Conservation (phyloP, 2,888 invertebrate species). For the Actias luna region DNA sequence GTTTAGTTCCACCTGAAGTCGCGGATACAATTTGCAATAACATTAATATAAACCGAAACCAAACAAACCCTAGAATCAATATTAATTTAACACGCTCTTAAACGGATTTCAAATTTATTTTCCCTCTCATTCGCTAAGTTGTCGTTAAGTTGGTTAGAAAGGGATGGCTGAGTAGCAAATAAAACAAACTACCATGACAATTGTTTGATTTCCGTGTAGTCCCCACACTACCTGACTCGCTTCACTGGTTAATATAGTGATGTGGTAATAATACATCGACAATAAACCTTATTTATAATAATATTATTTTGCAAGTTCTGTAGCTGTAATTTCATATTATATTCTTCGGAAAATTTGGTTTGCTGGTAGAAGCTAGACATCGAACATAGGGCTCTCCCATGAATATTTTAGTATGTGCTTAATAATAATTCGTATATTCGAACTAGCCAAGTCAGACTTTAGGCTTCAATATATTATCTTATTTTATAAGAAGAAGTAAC, state of each 20-base stretch:
- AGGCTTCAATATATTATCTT: too few species aligned
- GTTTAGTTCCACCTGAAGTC: too few species aligned
- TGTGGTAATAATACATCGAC: slow-evolving; percentile 17
- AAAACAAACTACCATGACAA: slow-evolving; percentile 42
- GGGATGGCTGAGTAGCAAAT: slow-evolving; percentile 27
- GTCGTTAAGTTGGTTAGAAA: slow-evolving; percentile 15
- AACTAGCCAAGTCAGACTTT: not conserved
- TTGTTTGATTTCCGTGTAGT: slow-evolving; percentile 60
- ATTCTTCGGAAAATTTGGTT: not conserved
- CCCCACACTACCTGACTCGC: slow-evolving; percentile 48
- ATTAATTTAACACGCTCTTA: not conserved
- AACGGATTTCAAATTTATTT: not conserved
- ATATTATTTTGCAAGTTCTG: too few species aligned
- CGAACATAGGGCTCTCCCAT: not conserved
- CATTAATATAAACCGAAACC: not conserved
- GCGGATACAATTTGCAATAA: not conserved
- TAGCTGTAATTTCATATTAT: too few species aligned
- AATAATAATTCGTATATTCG: not conserved
- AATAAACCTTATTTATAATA: too few species aligned
- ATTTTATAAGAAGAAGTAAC: too few species aligned
- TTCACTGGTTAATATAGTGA: slow-evolving; percentile 45
- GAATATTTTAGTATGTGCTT: not conserved
- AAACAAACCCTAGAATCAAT: not conserved
- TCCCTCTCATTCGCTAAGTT: not conserved
- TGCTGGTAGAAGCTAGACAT: not conserved